Conservation (phyloP, 2,113 vertebrate species). For the Elgaria multicarinata region DNA sequence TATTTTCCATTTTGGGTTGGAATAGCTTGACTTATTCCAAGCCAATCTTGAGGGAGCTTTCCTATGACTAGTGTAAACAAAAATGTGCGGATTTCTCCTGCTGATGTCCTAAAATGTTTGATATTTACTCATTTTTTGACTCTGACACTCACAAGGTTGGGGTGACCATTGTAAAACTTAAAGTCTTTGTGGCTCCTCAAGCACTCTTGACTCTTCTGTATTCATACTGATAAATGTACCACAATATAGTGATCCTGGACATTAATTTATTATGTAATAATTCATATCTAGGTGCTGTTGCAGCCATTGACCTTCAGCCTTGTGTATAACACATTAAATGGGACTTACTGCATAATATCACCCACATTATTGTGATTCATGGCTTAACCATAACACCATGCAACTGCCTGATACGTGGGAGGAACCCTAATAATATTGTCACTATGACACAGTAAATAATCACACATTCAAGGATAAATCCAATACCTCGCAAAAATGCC, state of each 20-base stretch:
- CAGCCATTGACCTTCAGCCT: conserved; percentile 64
- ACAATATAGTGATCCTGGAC: conserved; percentile 32
- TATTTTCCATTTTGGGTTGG: not conserved
- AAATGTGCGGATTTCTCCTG: not conserved
- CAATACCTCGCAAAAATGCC: not conserved
- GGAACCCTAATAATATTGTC: conserved; percentile 7
- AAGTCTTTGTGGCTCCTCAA: conserved; percentile 41
- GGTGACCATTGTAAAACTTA: conserved; percentile 29
- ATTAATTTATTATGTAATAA: conserved; percentile 57
- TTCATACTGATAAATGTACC: not conserved
- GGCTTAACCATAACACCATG: not conserved
- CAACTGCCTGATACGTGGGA: conserved; percentile 18
- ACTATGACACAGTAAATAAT: conserved; percentile 29
- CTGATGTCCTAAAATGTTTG: conserved; percentile 37
- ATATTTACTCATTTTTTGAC: conserved; percentile 32
- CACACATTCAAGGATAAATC: conserved; percentile 22
- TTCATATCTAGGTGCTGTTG: conserved; percentile 33
- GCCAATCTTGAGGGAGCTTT: not conserved
- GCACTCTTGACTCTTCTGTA: not conserved
- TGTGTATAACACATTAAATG: conserved; percentile 10
- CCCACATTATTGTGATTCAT: conserved; percentile 39
- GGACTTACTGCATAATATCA: not conserved
- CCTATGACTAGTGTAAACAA: not conserved
- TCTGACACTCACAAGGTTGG: conserved; percentile 35
- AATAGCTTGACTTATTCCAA: not conserved